Conservation (phyloP, 2,113 vertebrate species). For the Mixornis gularis region DNA sequence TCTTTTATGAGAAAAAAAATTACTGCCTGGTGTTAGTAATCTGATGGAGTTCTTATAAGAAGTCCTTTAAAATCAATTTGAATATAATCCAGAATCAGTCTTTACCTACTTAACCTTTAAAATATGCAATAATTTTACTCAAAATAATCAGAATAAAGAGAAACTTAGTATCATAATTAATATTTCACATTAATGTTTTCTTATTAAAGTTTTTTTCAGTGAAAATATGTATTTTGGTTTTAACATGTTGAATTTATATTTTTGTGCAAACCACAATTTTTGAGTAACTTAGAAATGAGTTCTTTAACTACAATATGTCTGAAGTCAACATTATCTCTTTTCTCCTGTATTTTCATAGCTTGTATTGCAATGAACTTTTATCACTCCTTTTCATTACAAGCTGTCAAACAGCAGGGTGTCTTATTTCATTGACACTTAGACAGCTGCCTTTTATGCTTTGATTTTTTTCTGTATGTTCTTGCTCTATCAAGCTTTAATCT, state of each 20-base stretch:
- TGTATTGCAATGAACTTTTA: neutral
- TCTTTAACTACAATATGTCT: neutral
- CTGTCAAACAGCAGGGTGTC: neutral
- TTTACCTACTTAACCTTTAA: conserved; percentile 14
- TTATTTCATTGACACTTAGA: neutral
- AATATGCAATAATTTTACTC: neutral
- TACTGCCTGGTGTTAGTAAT: neutral
- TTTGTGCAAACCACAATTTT: neutral
- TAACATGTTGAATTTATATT: neutral
- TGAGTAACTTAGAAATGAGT: neutral
- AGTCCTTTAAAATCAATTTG: neutral
- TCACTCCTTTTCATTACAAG: neutral
- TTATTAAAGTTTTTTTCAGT: neutral
- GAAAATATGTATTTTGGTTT: neutral
- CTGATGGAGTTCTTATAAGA: neutral
- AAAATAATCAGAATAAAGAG: neutral
- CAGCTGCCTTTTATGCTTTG: neutral
- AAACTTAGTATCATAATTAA: neutral
- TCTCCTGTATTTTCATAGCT: neutral
- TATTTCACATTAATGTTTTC: neutral
- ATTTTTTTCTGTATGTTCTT: neutral
- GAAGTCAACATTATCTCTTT: neutral
- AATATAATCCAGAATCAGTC: neutral
- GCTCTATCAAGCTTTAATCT: neutral
- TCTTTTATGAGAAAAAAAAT: neutral